Conservation (phyloP, 2,797 vertebrate species). For the Phaenicophaeus curvirostris region DNA sequence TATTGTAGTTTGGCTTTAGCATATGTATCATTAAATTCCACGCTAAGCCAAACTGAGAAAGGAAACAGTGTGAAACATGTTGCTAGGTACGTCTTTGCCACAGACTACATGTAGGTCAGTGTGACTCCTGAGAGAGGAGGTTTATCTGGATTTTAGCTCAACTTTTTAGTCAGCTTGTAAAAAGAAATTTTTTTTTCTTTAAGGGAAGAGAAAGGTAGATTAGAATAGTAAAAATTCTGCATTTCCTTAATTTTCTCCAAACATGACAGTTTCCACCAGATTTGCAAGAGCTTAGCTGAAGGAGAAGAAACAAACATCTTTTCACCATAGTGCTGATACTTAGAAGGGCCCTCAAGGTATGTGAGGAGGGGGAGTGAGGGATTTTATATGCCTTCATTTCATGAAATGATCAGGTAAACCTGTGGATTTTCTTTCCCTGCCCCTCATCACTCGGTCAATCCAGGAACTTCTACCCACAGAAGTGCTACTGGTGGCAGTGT, state of each 20-base stretch:
- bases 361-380: not conserved
- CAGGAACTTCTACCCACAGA: not conserved
- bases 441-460: not conserved
- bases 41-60: not conserved
- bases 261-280: not conserved
- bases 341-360: not conserved
- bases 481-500: not conserved
- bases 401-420: not conserved
- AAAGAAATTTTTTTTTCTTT: not conserved
- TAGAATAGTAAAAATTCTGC: not conserved
- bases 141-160: not conserved
- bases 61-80: not conserved
- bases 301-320: not conserved
- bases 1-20: not conserved
- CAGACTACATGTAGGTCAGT: fast-evolving
- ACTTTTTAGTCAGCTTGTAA: not conserved
- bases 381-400: not conserved
- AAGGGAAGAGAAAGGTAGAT: not conserved
- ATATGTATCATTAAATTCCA: not conserved
- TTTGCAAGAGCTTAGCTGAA: not conserved
- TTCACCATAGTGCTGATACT: not conserved
- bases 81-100: not conserved
- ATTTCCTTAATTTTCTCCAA: not conserved
- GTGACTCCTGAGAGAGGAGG: not conserved
- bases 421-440: not conserved